Percentiles rank a stretch among this genome's conserved stretches.
phyloP scores from a whole-genome alignment of 2,797 vertebrate species.

The Pantherophis alleghaniensis region DNA sequence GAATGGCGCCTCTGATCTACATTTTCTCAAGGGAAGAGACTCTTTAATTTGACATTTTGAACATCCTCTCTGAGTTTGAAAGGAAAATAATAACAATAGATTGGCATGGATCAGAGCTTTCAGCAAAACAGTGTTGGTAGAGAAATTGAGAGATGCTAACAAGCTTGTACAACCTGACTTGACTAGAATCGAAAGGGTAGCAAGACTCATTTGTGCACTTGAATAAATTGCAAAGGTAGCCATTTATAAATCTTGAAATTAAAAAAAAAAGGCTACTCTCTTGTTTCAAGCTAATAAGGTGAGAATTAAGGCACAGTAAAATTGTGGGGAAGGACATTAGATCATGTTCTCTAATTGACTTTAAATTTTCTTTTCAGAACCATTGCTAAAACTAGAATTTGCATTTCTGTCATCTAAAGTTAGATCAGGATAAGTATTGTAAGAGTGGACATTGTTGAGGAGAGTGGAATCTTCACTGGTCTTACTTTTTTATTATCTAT shows the following conservation, averaged over 20 bases:
- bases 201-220: background rate
- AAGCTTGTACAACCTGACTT: slow-evolving; percentile 17
- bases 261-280: slow-evolving; percentile 46
- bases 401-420: background rate
- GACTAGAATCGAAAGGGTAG: slow-evolving; percentile 24
- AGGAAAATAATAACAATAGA: slow-evolving; percentile 14
- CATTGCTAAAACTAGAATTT: background rate
- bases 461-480: background rate
- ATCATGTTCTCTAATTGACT: background rate
- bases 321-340: background rate
- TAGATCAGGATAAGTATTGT: background rate
- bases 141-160: background rate
- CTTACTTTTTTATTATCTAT: background rate
- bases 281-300: slow-evolving; percentile 46
- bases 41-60: slow-evolving; percentile 29
- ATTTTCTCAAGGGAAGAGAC: slow-evolving; percentile 61
- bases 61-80: slow-evolving; percentile 21
- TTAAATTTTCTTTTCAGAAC: background rate
- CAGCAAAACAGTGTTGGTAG: background rate
- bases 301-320: slow-evolving; percentile 9
- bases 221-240: slow-evolving; percentile 56
- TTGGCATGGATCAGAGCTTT: slow-evolving; percentile 2
- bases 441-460: background rate
- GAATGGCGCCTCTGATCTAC: slow-evolving; percentile 39
- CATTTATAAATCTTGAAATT: slow-evolving; percentile 43